These are phyloP conservation scores for Sebastolobus alascanus DNA, from an alignment of 2,797 vertebrate genomes.

Conservation along the genomic window DNA sequence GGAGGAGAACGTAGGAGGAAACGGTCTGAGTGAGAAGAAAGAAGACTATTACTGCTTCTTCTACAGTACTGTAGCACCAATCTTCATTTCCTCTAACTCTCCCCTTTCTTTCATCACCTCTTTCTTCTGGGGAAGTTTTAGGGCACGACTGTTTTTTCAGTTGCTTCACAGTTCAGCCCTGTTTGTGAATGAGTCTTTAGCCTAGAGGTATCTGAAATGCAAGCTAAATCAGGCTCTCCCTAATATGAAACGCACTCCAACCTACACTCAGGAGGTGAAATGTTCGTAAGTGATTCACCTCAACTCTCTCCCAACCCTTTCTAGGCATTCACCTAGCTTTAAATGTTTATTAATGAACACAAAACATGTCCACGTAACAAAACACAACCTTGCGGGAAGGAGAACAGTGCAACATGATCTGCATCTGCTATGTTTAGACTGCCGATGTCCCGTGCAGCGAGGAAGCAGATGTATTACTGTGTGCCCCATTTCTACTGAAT, in stretches of 20 bases:
- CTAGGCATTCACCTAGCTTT: constrained; percentile 56
- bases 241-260: constrained; percentile 23
- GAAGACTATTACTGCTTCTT: constrained; percentile 58
- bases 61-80: background rate
- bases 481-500: constrained; percentile 63
- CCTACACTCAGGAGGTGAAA: constrained; percentile 15
- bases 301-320: constrained; percentile 41
- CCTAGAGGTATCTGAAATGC: constrained; percentile 42
- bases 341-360: constrained; percentile 67
- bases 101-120: background rate
- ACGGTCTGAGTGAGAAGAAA: constrained; percentile 55
- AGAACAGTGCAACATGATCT: constrained; percentile 60
- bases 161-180: constrained; percentile 24
- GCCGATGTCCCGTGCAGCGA: constrained; percentile 35
- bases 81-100: constrained; percentile 35
- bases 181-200: constrained; percentile 39
- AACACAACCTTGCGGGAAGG: constrained; percentile 45
- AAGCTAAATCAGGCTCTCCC: constrained; percentile 31
- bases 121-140: constrained; percentile 34
- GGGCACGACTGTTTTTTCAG: background rate
- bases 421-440: constrained; percentile 61
- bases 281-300: constrained; percentile 41
- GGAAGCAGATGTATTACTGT: constrained; percentile 49
- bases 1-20: constrained; percentile 72
- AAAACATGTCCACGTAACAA: constrained; percentile 27